A percentile compares a stretch with the other conserved stretches of the same genome.
phyloP scores from a whole-genome alignment of 2,797 vertebrate genomes.

The Eptatretus atami region DNA sequence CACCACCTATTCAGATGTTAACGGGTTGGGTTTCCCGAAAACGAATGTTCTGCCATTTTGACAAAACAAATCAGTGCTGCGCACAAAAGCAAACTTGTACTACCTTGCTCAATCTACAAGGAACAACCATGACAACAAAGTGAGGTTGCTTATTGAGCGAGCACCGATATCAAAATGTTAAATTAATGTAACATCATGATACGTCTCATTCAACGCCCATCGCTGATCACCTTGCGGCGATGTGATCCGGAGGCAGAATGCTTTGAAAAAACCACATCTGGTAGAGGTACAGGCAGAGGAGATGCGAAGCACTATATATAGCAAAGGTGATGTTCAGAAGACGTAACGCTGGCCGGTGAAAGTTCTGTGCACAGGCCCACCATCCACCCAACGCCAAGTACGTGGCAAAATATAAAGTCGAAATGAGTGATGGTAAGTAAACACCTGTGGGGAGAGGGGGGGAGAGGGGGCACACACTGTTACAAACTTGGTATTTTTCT shows the following conservation, averaged over 20 bases:
- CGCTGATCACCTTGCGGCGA: conserved; percentile 21
- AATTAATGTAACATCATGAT: too few relatives aligned
- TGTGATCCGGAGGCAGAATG: conserved; percentile 20
- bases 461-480: not conserved
- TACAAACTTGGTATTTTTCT: not conserved
- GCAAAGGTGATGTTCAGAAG: conserved; percentile 28
- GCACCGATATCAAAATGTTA: too few relatives aligned
- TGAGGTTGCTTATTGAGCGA: too few relatives aligned
- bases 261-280: conserved; percentile 26
- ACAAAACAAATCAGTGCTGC: too few relatives aligned
- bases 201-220: not conserved
- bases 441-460: conserved; percentile 16
- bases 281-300: conserved; percentile 28
- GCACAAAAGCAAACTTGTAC: too few relatives aligned
- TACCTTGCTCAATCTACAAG: too few relatives aligned
- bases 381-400: conserved; percentile 32
- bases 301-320: conserved; percentile 27
- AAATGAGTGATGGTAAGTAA: conserved; percentile 26
- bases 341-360: conserved; percentile 23
- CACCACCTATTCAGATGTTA: too few relatives aligned
- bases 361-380: conserved; percentile 23
- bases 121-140: too few relatives aligned
- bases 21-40: too few relatives aligned
- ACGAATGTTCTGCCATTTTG: too few relatives aligned
- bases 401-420: conserved; percentile 23